Percentiles rank a stretch among this genome's conserved stretches.
These are phyloP conservation scores for Xanthostigma xanthostigma DNA, from an alignment of 2,888 invertebrate genomes.

Conservation along the genomic window DNA sequence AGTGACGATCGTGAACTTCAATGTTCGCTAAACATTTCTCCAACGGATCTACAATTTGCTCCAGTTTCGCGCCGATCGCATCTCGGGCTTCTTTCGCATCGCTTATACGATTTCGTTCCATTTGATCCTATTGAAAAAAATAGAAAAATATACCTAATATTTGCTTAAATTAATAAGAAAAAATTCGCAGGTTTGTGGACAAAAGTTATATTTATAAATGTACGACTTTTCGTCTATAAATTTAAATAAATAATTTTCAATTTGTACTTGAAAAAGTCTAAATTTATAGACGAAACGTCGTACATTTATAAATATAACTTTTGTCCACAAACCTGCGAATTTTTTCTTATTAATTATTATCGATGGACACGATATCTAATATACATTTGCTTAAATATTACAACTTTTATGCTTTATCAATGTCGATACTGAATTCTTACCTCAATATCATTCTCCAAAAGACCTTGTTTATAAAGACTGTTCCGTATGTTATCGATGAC, in stretches of 20 bases:
- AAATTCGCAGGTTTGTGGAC: too few relatives aligned
- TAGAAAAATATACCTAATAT: too few relatives aligned
- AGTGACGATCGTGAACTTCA: slow-evolving; percentile 14
- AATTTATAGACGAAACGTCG: too few relatives aligned
- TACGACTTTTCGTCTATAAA: too few relatives aligned
- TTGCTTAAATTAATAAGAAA: too few relatives aligned
- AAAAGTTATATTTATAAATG: too few relatives aligned
- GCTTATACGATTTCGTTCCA: slow-evolving; percentile 21
- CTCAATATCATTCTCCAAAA: slow-evolving; percentile 41
- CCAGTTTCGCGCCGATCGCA: slow-evolving; percentile 16
- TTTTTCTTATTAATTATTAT: too few relatives aligned
- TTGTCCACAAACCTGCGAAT: too few relatives aligned
- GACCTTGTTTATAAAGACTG: slow-evolving; percentile 49
- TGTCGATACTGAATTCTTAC: slow-evolving; percentile 15
- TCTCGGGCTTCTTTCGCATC: slow-evolving; percentile 21
- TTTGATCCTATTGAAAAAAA: slow-evolving; percentile 14
- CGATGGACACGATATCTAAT: too few relatives aligned
- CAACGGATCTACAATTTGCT: slow-evolving; percentile 19
- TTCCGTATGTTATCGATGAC: slow-evolving; percentile 51
- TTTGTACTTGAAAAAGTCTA: too few relatives aligned
- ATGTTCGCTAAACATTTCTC: slow-evolving; percentile 22
- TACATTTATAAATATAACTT: too few relatives aligned
- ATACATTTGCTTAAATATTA: not conserved
- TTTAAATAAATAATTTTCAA: too few relatives aligned
- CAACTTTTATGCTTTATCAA: not conserved